A percentile compares a stretch with the other conserved stretches of the same genome.
These are phyloP conservation scores for Beris chalybata DNA, from an alignment of 2,888 invertebrate genomes.

Conservation along the genomic window DNA sequence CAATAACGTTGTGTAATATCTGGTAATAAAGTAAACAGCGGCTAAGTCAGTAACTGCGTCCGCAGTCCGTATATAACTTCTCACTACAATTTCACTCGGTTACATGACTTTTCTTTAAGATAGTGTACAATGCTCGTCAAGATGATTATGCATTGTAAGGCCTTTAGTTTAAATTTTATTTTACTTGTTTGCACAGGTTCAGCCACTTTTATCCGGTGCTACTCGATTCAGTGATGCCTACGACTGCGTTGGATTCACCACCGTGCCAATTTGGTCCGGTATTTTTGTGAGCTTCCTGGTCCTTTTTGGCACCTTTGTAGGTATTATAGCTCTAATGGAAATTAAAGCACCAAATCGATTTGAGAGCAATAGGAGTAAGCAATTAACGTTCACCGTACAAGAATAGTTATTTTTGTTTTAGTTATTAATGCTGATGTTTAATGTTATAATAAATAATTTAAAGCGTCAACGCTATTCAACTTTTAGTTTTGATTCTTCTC, in stretches of 20 bases:
- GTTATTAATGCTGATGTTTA: not conserved
- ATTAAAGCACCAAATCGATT: constrained; percentile 96
- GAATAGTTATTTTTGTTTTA: constrained; percentile 60
- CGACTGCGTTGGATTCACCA: constrained; percentile 90
- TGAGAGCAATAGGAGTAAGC: constrained; percentile 94
- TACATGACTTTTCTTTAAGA: too few relatives aligned
- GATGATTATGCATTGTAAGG: not conserved
- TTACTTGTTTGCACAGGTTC: constrained; percentile 56
- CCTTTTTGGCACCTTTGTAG: constrained; percentile 74
- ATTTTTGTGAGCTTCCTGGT: constrained; percentile 79
- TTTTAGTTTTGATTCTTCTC: too few relatives aligned
- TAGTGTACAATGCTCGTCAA: not conserved
- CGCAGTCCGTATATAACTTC: not conserved
- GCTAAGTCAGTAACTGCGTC: not conserved
- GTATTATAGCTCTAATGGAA: constrained; percentile 84
- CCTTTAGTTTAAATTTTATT: not conserved
- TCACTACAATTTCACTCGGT: not conserved
- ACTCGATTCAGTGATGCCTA: constrained; percentile 73
- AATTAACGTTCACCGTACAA: constrained; percentile 76
- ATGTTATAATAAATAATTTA: too few relatives aligned
- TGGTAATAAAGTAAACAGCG: not conserved
- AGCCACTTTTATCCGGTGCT: constrained; percentile 60
- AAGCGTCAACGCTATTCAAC: too few relatives aligned
- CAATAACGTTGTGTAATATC: not conserved
- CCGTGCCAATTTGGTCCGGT: constrained; percentile 90